Evolutionary conservation across 1,140 invertebrate species (phyloP), one percentile per base, ranked within the genome.

Genomic region (Drosophila setifemur): DNA sequence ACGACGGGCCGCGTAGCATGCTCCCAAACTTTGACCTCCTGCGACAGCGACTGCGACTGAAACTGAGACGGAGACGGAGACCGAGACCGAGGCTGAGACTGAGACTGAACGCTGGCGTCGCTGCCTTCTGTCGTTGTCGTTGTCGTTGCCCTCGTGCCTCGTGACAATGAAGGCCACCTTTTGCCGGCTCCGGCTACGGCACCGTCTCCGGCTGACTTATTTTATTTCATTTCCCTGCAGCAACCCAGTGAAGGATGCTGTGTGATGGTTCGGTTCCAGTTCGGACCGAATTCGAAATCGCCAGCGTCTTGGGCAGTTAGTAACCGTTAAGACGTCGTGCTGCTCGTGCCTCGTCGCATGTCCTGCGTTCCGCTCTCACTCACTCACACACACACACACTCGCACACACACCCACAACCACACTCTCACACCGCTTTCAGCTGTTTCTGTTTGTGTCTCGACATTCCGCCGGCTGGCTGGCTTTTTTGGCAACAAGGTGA

Each of bases 301-400:
- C 70, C 71, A 89, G 61, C 73, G 44, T 77, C 79, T 82, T 86
- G 68, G 72, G 49, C 76, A 82, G 70, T 89, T 88, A 89, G 88
- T 89, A 78, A 82, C 76, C 82, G 79, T 76, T 89, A 78, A 73
- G 88, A 89, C 88, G 79, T 89, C 88, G 88, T 77, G 67, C n/a
- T n/a, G 71, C 61, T 77, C n/a, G n/a, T n/a, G 73, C 54, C 63
- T 78, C 71, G 63, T 77, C 66, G 81, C 73, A 39, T 35, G 68
- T 60, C 53, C 43, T 69, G 53, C 42, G 48, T 21, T 5, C 4
- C 8, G n/a, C 12, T 26, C 26, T 6, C 21, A 19, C n/a, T 7
- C 25, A 4, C 0, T 1, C 8, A 5, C 12, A 21, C 11, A 2
- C 9, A 0, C 7, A 6, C 0, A 11, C 7, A 0, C 16, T 39